phyloP scores from a whole-genome alignment of 2,888 invertebrate genomes.

The Sphinx pinastri region DNA sequence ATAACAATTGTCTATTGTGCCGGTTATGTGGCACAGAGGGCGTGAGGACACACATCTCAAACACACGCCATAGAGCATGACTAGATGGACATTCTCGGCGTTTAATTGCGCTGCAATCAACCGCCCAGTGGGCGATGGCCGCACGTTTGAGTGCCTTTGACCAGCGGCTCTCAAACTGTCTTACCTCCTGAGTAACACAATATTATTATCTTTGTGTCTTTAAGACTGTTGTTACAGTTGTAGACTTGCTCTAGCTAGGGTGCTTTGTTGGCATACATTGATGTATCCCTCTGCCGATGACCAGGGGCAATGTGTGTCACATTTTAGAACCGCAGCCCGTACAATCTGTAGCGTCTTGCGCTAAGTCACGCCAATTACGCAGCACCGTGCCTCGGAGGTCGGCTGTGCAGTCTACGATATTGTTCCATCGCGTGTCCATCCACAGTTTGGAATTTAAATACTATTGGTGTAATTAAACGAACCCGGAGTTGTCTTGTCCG shows the following conservation, averaged over 20 bases:
- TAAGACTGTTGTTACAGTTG: neutral
- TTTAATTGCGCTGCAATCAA: constrained; percentile 29
- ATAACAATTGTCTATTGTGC: neutral
- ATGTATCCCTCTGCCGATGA: neutral
- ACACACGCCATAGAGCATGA: constrained; percentile 20
- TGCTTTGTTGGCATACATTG: neutral
- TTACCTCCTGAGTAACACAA: neutral
- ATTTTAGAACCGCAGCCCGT: constrained; percentile 15
- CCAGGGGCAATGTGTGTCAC: neutral
- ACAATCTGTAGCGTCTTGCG: constrained; percentile 29
- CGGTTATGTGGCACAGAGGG: constrained; percentile 10
- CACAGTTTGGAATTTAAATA: constrained; percentile 21
- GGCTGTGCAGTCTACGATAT: neutral
- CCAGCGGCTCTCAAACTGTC: constrained; percentile 5
- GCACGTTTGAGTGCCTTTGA: constrained; percentile 16
- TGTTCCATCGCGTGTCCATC: constrained; percentile 20
- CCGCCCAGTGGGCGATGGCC: constrained; percentile 26
- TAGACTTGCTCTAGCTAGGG: neutral
- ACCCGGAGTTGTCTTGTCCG: neutral
- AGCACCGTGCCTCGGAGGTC: constrained; percentile 15
- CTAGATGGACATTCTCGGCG: constrained; percentile 28
- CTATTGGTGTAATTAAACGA: constrained; percentile 24
- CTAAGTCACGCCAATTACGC: constrained; percentile 29
- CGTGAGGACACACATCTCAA: constrained; percentile 24
- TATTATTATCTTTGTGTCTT: neutral